A percentile compares a stretch with the other conserved stretches of the same genome.
These are phyloP conservation scores for Marasmarcha lunaedactyla DNA, from an alignment of 2,888 invertebrate species.

Conservation along the genomic window DNA sequence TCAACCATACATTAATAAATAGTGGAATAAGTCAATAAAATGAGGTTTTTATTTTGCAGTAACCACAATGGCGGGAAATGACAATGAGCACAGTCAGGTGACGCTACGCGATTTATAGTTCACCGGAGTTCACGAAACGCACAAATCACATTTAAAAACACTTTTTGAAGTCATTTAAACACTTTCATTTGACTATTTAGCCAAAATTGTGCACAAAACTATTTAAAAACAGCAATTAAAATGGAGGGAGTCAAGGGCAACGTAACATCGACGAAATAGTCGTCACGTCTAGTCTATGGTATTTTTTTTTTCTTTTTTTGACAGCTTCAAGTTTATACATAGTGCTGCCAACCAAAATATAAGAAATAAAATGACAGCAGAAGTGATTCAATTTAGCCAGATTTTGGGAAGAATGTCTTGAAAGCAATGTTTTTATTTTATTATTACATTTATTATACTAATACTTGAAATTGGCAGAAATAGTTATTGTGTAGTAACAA, in stretches of 20 bases:
- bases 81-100: conserved; percentile 69
- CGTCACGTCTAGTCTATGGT: conserved; percentile 27
- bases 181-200: conserved; percentile 12
- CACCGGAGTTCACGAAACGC: conserved; percentile 24
- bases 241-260: conserved; percentile 57
- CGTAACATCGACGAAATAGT: conserved; percentile 49
- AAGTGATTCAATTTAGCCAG: no score
- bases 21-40: conserved; percentile 29
- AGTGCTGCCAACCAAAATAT: no score
- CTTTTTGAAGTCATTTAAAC: conserved; percentile 11
- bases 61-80: conserved; percentile 72
- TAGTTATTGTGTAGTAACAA: no score
- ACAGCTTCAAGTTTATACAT: no score
- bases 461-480: no score
- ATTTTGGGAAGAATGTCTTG: no score
- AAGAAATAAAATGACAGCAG: no score
- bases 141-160: conserved; percentile 26
- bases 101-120: conserved; percentile 50
- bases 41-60: conserved; percentile 25
- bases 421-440: no score
- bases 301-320: not conserved
- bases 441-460: no score
- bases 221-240: conserved; percentile 49
- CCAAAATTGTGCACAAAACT: conserved; percentile 28
- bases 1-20: conserved; percentile 38